Evolutionary conservation across 2,797 vertebrate genomes (phyloP).

Genomic region (Notolabrus celidotus): DNA sequence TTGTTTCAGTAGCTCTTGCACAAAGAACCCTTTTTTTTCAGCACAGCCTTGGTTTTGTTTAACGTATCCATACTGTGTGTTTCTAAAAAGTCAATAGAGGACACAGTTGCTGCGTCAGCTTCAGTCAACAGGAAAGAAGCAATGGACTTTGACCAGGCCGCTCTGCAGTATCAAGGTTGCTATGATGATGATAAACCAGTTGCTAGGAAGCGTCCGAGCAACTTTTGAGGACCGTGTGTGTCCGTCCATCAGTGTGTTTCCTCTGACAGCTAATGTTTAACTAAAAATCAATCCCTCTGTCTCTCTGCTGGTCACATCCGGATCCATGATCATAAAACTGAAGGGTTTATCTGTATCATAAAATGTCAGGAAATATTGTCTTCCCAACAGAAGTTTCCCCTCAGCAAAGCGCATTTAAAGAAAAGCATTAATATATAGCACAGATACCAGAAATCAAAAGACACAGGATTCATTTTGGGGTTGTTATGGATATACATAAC

Average conservation of each 20-base stretch:
- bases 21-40: too few species aligned
- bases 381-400: too few species aligned
- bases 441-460: too few species aligned
- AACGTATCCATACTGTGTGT: neutral
- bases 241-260: conserved; percentile 24
- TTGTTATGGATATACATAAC: too few species aligned
- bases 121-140: conserved; percentile 17
- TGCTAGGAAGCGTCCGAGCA: conserved; percentile 55
- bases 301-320: conserved; percentile 6
- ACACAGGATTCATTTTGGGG: too few species aligned
- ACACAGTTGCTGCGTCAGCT: neutral
- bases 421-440: too few species aligned
- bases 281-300: conserved; percentile 48
- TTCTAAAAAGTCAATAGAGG: neutral
- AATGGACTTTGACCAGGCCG: conserved; percentile 53
- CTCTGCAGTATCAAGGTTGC: conserved; percentile 38
- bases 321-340: conserved; percentile 15
- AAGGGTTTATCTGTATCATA: neutral
- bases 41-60: too few species aligned
- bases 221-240: conserved; percentile 49
- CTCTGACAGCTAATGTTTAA: conserved; percentile 73
- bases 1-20: too few species aligned
- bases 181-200: conserved; percentile 35
- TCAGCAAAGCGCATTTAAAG: too few species aligned
- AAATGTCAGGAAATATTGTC: neutral